Evolutionary conservation across 2,113 vertebrate genomes (phyloP).

Genomic region (Cranoglanis bouderius): DNA sequence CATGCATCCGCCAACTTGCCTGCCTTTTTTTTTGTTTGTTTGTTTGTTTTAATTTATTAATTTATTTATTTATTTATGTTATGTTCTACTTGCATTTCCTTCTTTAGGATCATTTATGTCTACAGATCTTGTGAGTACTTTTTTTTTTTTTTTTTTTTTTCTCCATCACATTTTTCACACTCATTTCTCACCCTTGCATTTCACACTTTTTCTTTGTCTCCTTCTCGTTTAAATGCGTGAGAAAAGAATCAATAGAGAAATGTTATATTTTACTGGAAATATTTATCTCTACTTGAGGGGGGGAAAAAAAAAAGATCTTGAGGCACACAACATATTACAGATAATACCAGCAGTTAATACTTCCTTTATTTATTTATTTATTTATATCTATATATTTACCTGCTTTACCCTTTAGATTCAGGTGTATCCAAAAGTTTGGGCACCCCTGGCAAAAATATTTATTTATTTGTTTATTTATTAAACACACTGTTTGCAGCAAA

Average conservation of each 20-base stretch:
- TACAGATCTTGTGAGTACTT: constrained; percentile 83
- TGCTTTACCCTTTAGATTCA: background rate
- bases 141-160: constrained; percentile 30
- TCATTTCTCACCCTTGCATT: constrained; percentile 17
- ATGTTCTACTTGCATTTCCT: constrained; percentile 40
- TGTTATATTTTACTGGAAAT: background rate
- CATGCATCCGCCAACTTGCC: background rate
- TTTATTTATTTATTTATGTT: constrained; percentile 29
- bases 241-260: background rate
- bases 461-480: no score
- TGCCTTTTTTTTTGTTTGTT: background rate
- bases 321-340: background rate
- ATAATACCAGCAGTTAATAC: background rate
- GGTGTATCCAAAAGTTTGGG: background rate
- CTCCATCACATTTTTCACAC: constrained; percentile 16
- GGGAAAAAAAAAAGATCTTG: background rate
- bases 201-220: background rate
- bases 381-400: background rate
- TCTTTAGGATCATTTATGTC: constrained; percentile 75
- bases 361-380: background rate
- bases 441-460: background rate
- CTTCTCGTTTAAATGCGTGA: background rate
- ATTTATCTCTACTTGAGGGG: background rate
- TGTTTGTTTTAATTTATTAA: background rate
- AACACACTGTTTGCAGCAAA: background rate